Evolutionary conservation across 2,113 vertebrate genomes (phyloP).

Genomic region (Scophthalmus maximus): DNA sequence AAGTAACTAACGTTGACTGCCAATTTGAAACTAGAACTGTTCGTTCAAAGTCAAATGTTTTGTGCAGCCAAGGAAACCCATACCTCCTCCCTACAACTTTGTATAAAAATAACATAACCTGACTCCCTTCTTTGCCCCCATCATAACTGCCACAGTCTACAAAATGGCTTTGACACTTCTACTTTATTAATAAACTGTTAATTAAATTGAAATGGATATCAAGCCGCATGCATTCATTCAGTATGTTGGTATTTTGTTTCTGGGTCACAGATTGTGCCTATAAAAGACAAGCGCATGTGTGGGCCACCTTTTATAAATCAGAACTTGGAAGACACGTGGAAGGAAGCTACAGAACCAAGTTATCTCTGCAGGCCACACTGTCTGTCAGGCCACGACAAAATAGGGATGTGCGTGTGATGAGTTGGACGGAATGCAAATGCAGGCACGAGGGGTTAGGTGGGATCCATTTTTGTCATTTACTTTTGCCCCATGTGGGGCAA

Average conservation of each 20-base stretch:
- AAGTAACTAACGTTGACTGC: too few species aligned
- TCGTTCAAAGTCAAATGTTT: too few species aligned
- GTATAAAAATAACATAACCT: background rate
- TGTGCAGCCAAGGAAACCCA: too few species aligned
- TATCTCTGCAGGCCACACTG: slow-evolving; percentile 15
- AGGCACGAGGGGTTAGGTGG: slow-evolving; percentile 1
- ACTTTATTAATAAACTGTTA: too few species aligned
- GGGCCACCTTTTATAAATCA: background rate
- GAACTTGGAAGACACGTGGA: background rate
- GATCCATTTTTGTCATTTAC: slow-evolving; percentile 28
- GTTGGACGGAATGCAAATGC: slow-evolving; percentile 27
- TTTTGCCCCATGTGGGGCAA: slow-evolving; percentile 25
- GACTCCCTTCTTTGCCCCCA: too few species aligned
- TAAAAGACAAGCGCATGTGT: too few species aligned
- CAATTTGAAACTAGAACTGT: too few species aligned
- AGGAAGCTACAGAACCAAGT: slow-evolving; percentile 4
- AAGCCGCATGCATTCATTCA: too few species aligned
- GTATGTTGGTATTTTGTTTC: too few species aligned
- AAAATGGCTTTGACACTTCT: background rate
- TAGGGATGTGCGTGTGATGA: background rate
- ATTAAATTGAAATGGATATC: too few species aligned
- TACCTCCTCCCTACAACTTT: background rate
- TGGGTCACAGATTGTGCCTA: too few species aligned
- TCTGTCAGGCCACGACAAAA: background rate
- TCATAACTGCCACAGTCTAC: background rate